A percentile compares a stretch with the other conserved stretches of the same genome.
phyloP scores from a whole-genome alignment of 2,888 invertebrate species.

The Tholera decimalis region DNA sequence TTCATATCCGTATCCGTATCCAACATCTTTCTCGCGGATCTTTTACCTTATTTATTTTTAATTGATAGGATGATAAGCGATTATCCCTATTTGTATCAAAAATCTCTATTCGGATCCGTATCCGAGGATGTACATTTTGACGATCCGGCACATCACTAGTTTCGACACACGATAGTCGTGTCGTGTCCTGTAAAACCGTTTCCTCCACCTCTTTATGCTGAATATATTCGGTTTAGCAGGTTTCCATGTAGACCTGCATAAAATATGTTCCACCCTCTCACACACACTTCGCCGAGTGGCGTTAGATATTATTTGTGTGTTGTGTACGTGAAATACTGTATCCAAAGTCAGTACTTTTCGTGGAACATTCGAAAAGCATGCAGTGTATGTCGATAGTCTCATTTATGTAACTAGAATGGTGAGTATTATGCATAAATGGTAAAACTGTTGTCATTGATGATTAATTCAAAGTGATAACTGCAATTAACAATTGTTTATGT shows the following conservation, averaged over 20 bases:
- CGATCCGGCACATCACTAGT: no score
- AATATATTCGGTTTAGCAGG: constrained; percentile 86
- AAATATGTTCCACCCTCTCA: constrained; percentile 80
- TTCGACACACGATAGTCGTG: constrained; percentile 42
- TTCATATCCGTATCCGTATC: no score
- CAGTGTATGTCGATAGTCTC: background rate
- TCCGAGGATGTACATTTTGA: no score
- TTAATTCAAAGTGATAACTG: no score
- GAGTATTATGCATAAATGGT: no score
- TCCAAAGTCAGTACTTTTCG: constrained; percentile 3
- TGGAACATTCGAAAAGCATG: constrained; percentile 6
- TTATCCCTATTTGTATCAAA: no score
- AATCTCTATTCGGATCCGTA: no score
- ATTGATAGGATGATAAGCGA: no score
- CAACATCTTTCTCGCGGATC: no score
- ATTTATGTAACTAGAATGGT: background rate
- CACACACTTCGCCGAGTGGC: constrained; percentile 65
- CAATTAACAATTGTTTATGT: no score
- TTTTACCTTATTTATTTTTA: no score
- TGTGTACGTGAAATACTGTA: constrained; percentile 53
- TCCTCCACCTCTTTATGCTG: constrained; percentile 74
- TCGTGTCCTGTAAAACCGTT: constrained; percentile 68
- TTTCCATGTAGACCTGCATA: constrained; percentile 84
- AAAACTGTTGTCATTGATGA: no score
- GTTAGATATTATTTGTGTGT: constrained; percentile 76